These are phyloP conservation scores for Heterodera filipjevi DNA, from an alignment of 2,888 invertebrate species.

Conservation along the genomic window DNA sequence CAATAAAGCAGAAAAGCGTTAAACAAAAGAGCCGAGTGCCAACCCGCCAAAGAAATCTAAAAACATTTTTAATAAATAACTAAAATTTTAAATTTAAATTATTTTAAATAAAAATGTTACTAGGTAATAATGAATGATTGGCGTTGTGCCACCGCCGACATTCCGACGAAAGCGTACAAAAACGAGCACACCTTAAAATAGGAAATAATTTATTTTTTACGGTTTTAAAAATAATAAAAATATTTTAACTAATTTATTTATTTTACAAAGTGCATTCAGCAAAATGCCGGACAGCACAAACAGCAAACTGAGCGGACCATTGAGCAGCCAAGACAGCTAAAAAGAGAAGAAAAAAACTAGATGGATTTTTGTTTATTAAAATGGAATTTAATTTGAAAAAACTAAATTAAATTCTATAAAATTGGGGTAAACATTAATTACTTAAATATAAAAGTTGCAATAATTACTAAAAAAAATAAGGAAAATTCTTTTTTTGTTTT, in stretches of 20 bases:
- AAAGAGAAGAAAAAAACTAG: background rate
- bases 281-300: slow-evolving; percentile 57
- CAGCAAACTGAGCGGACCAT: slow-evolving; percentile 61
- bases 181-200: slow-evolving; percentile 36
- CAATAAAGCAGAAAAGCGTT: slow-evolving; percentile 63
- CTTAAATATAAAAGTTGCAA: background rate
- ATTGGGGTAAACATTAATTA: background rate
- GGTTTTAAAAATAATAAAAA: background rate
- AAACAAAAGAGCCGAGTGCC: slow-evolving; percentile 62
- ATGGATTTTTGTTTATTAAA: too few relatives aligned
- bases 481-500: background rate
- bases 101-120: slow-evolving; percentile 38
- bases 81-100: background rate
- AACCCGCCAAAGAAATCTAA: slow-evolving; percentile 60
- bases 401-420: background rate
- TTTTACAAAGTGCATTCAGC: slow-evolving; percentile 58
- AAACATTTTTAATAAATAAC: background rate
- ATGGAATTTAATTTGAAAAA: background rate
- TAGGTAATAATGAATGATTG: slow-evolving; percentile 63
- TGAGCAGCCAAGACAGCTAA: slow-evolving; percentile 55
- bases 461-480: too few relatives aligned
- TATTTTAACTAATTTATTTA: background rate
- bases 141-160: slow-evolving; percentile 47
- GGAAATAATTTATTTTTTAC: background rate
- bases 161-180: slow-evolving; percentile 55